Percentiles rank a stretch among this genome's conserved stretches.
Evolutionary conservation across 2,113 vertebrate genomes (phyloP).

Genomic region (Rhinogobius similis): DNA sequence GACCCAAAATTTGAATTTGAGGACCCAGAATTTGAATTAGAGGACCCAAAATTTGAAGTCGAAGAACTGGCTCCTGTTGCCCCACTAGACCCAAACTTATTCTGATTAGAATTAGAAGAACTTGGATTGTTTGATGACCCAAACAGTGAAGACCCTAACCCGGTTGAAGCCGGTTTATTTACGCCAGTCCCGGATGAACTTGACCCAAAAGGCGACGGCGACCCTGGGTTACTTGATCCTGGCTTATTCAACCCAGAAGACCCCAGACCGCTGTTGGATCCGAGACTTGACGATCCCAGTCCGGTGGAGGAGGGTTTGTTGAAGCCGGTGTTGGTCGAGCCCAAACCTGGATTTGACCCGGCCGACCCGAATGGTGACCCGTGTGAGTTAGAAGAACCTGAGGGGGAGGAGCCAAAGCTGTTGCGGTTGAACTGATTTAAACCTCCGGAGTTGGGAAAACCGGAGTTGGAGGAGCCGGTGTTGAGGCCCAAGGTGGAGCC

Average conservation of each 20-base stretch:
- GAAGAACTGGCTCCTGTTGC: no score
- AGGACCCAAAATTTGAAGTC: conserved; percentile 3
- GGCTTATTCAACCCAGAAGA: conserved; percentile 13
- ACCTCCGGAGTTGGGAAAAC: background rate
- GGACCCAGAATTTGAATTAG: background rate
- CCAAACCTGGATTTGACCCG: background rate
- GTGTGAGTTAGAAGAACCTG: background rate
- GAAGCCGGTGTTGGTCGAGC: background rate
- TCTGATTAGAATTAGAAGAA: conserved; percentile 9
- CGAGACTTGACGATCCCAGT: background rate
- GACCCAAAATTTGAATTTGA: background rate
- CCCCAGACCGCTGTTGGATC: background rate
- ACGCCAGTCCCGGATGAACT: background rate
- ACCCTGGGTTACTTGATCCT: background rate
- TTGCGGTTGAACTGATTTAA: background rate
- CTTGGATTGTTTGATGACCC: conserved; percentile 12
- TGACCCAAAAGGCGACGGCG: background rate
- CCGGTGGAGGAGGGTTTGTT: conserved; percentile 17
- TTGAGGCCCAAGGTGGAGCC: background rate
- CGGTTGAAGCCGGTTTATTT: conserved; percentile 17
- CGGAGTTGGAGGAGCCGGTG: background rate
- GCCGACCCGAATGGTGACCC: background rate
- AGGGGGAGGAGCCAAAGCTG: background rate
- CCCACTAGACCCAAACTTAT: conserved; percentile 16
- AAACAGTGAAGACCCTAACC: conserved; percentile 14